phyloP scores from a whole-genome alignment of 2,888 invertebrate species.

The Augochlorella aurata region DNA sequence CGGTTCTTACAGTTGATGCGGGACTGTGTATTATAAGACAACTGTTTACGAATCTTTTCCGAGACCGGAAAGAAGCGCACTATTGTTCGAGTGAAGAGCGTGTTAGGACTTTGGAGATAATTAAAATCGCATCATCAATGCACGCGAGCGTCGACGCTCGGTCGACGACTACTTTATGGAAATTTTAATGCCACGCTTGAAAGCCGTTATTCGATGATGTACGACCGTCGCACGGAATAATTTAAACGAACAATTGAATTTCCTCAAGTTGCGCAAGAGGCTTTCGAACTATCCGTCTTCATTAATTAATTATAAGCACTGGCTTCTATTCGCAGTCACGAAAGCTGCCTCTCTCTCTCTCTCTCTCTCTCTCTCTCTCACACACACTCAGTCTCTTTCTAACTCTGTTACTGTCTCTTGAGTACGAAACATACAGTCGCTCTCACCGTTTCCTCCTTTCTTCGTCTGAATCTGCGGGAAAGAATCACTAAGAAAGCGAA shows the following conservation, averaged over 20 bases:
- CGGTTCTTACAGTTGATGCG: not conserved
- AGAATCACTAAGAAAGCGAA: constrained; percentile 24
- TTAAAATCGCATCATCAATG: constrained; percentile 12
- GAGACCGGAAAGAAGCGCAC: constrained; percentile 22
- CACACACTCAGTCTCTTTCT: no score
- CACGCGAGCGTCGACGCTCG: not conserved
- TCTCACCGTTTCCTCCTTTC: not conserved
- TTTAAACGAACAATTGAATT: constrained; percentile 42
- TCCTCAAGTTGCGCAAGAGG: constrained; percentile 27
- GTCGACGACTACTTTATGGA: constrained; percentile 31
- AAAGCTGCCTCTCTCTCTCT: not conserved
- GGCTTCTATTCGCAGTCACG: constrained; percentile 31
- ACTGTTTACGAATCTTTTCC: constrained; percentile 3
- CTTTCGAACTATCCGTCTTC: constrained; percentile 38
- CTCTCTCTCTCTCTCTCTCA: not conserved
- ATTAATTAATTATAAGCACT: constrained; percentile 43
- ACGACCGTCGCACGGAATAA: constrained; percentile 35
- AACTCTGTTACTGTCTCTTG: no score
- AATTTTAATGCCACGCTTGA: constrained; percentile 38
- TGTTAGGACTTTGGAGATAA: constrained; percentile 15
- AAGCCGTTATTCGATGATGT: constrained; percentile 26
- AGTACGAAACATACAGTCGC: not conserved
- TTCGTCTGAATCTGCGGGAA: not conserved
- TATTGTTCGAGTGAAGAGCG: not conserved
- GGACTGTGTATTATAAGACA: not conserved